These are phyloP conservation scores for Strongylocentrotus purpuratus DNA, from an alignment of 35 echinoderm and acorn worm species.

Conservation along the genomic window DNA sequence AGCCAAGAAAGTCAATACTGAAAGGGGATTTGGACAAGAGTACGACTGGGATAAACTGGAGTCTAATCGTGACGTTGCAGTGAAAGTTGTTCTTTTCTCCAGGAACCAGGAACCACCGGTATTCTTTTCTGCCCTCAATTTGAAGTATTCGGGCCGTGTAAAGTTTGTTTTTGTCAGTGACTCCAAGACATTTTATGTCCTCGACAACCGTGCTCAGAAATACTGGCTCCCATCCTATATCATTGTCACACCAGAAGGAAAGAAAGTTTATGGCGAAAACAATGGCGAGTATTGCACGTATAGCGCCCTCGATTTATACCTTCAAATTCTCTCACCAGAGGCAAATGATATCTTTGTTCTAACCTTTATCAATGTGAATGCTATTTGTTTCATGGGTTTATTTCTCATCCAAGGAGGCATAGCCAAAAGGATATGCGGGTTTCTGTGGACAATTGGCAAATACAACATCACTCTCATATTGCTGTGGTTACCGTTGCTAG, in stretches of 20 bases:
- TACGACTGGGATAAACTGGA: conserved; percentile 48
- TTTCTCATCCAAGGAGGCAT: conserved; percentile 75
- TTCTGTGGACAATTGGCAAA: conserved; percentile 82
- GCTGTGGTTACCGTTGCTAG: conserved; percentile 81
- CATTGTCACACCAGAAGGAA: conserved; percentile 68
- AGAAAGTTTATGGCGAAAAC: conserved; percentile 59
- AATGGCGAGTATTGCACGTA: conserved; percentile 82
- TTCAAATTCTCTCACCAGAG: conserved; percentile 79
- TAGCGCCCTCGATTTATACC: conserved; percentile 60
- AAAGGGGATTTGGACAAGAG: background rate
- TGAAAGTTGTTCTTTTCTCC: conserved; percentile 71
- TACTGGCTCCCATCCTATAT: conserved; percentile 58
- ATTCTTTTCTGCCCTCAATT: conserved; percentile 80
- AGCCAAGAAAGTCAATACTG: conserved; percentile 54
- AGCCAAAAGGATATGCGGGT: conserved; percentile 73
- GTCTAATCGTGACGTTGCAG: conserved; percentile 29
- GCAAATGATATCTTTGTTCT: conserved; percentile 86
- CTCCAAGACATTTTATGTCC: background rate
- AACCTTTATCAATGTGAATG: conserved; percentile 72
- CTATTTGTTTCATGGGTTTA: conserved; percentile 85
- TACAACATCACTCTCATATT: conserved; percentile 76
- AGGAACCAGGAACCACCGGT: conserved; percentile 49
- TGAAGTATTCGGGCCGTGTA: conserved; percentile 88
- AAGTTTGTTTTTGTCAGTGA: conserved; percentile 70
- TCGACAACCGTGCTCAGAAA: background rate